Base-by-base conservation (phyloP, 1,140 invertebrate species). In the Drosophila nigrodunni region DNA sequence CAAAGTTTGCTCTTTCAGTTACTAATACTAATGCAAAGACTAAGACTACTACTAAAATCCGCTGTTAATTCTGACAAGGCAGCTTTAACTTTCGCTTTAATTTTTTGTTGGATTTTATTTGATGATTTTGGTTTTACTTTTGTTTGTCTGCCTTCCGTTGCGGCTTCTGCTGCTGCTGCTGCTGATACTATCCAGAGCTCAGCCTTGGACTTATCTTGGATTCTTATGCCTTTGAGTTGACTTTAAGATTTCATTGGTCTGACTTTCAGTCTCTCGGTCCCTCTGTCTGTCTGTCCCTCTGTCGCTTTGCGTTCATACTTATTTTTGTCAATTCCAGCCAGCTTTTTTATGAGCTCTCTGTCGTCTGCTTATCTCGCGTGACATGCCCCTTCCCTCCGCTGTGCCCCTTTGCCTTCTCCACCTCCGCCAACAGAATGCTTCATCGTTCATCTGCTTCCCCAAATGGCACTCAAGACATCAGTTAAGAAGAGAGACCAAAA, bases 191-290 rank as follows among this genome's bases (percentile, higher is more conserved):
- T 54, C 50, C 50, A 54, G 50, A 54, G 50, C 50, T 54, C 54
- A 57, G 35, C 37, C 37, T 57, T 37, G 37, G 54, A 59, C 57
- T 59, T 59, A 59, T 59, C 57, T 59, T 43, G 39, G 57, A 44
- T 59, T 59, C 57, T 59, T 59, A 21, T 59, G 57, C 57, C 57
- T 59, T 59, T 59, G 21, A 15, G 57, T 59, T 46, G 57, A 59
- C 57, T 59, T 59, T 59, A 59, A 59, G 57, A 59, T 59, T 59
- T 59, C 41, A 46, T 59, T 59, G 54, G 54, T 39, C 54, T 58
- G 49, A n/a, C 52, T 55, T n/a, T 37, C n/a, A 30, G 41, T 13
- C 50, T n/a, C 8, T 41, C 52, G 30, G 30, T 15, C 34, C 35
- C 30, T 21, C 34, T 10, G 21, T 50, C 47, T 50, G 9, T 30